phyloP scores from a whole-genome alignment of 2,113 vertebrate genomes.

The Percina caprodes region DNA sequence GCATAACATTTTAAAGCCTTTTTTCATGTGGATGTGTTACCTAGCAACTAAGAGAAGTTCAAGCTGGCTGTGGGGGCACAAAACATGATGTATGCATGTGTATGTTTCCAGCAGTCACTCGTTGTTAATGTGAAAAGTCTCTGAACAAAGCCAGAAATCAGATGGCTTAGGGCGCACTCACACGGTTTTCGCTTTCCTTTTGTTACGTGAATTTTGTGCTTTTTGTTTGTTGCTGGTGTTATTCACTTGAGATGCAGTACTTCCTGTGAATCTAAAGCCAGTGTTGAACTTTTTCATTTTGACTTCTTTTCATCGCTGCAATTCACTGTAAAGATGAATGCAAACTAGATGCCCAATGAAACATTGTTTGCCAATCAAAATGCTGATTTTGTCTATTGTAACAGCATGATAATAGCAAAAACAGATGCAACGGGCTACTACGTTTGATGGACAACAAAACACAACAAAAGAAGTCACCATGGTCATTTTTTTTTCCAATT shows the following conservation, averaged over 20 bases:
- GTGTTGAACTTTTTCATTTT: not conserved
- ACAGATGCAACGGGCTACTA: not conserved
- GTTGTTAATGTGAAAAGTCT: slow-evolving; percentile 7
- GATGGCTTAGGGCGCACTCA: not conserved
- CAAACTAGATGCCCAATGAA: not conserved
- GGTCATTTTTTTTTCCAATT: not conserved
- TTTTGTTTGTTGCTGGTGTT: not conserved
- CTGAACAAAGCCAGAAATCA: not conserved
- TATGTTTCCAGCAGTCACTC: slow-evolving; percentile 14
- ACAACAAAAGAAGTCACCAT: not conserved
- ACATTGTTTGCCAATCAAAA: not conserved
- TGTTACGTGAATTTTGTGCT: no score
- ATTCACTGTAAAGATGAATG: not conserved
- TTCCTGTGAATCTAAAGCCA: not conserved
- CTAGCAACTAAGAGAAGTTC: slow-evolving; percentile 39
- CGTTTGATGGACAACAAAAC: not conserved
- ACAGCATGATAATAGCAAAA: not conserved
- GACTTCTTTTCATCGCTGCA: not conserved
- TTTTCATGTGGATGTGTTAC: slow-evolving; percentile 33
- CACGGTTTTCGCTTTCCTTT: no score
- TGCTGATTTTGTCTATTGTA: not conserved
- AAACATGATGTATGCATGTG: slow-evolving; percentile 31
- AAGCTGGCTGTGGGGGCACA: not conserved
- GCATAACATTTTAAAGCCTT: slow-evolving; percentile 35
- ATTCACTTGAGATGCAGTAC: not conserved